phyloP scores from a whole-genome alignment of 2,888 invertebrate species.

The Neoitamus cyanurus region DNA sequence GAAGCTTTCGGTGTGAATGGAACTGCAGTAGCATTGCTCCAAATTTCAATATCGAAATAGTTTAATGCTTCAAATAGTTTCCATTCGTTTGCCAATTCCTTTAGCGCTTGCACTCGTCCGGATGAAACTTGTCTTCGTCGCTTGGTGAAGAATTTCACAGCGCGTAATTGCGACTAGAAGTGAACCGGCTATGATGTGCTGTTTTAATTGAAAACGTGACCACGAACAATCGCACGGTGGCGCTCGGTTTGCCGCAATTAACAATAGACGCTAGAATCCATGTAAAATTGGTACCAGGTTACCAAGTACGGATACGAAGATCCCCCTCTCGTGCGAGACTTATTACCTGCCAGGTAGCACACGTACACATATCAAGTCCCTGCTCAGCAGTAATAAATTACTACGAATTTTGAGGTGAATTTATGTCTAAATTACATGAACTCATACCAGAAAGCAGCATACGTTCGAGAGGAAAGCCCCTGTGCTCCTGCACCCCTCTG shows the following conservation, averaged over 20 bases:
- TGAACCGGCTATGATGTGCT: neutral
- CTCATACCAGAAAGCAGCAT: neutral
- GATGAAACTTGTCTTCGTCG: neutral
- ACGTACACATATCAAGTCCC: neutral
- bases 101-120: neutral
- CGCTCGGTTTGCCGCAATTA: neutral
- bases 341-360: conserved; percentile 1
- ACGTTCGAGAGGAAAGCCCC: neutral
- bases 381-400: conserved; percentile 9
- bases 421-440: conserved; percentile 27
- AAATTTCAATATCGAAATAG: neutral
- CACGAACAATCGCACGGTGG: neutral
- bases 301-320: no score
- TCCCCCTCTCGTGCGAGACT: neutral
- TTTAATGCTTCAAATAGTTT: neutral
- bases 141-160: neutral
- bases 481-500: neutral
- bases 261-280: neutral
- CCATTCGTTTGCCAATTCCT: neutral
- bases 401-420: conserved; percentile 17
- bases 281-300: neutral
- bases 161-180: neutral
- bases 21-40: no score
- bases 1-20: no score
- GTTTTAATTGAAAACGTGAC: neutral